These are phyloP conservation scores for Rhinichthys osculus DNA, from an alignment of 2,797 vertebrate species.

Conservation along the genomic window DNA sequence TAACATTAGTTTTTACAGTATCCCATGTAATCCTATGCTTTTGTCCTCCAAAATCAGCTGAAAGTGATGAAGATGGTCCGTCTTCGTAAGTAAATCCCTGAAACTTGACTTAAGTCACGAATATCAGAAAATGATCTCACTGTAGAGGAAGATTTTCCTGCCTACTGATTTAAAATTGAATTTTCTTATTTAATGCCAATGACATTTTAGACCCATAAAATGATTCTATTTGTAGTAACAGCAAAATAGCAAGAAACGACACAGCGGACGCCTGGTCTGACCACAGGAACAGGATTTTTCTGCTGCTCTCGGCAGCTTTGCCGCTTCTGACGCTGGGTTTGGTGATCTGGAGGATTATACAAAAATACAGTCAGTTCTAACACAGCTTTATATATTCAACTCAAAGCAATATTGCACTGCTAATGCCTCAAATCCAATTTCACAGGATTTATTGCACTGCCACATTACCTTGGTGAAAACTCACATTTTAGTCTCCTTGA, in stretches of 20 bases:
- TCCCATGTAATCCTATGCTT: neutral
- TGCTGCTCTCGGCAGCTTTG: slow-evolving; percentile 8
- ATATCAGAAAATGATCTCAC: too few relatives aligned
- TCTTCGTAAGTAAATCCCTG: neutral
- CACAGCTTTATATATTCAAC: neutral
- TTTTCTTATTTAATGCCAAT: neutral
- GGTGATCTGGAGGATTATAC: slow-evolving; percentile 37
- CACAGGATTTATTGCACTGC: slow-evolving; percentile 14
- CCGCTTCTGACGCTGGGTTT: slow-evolving; percentile 14
- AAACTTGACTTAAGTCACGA: neutral
- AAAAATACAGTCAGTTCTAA: slow-evolving; percentile 36
- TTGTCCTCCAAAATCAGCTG: slow-evolving; percentile 1
- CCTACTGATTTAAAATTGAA: neutral
- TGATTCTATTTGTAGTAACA: neutral
- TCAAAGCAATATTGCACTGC: neutral
- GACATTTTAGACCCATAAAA: neutral
- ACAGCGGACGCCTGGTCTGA: neutral
- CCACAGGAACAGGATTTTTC: neutral
- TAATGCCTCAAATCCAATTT: slow-evolving; percentile 23
- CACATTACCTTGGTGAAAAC: neutral
- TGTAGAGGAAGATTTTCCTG: too few relatives aligned
- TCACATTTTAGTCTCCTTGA: neutral
- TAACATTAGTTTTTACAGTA: neutral
- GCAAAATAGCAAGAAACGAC: neutral
- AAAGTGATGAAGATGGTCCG: neutral